Base-by-base conservation (phyloP, 2,888 invertebrate genomes). In the Spodoptera exigua region DNA sequence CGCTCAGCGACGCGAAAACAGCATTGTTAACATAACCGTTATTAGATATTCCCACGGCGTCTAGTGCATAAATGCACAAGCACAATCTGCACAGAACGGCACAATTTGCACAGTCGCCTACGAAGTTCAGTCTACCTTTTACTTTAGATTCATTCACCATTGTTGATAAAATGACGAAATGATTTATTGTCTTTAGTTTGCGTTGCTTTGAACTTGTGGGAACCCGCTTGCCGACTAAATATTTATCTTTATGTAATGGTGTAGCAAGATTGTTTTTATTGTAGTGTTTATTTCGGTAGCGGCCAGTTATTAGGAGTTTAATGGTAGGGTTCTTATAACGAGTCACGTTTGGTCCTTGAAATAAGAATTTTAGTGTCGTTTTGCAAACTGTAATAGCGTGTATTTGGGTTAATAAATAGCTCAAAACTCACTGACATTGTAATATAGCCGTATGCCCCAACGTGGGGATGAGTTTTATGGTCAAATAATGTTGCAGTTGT, bases 21-120 rank as follows among this genome's bases (percentile, higher is more conserved):
- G 64, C 44, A n/a, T 72, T 66, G 78, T 79, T 66, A 70, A 59
- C 51, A 53, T 47, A 58, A 78, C 78, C 62, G 79, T 77, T 79
- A 76, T 71, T 76, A 68, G 56, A 68, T 67, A 69, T 76, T 78
- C 78, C 58, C 78, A 78, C 78, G 78, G 49, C 9, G 68, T 69
- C 74, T 70, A 74, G 70, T 70, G 74, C 70, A 27, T 27, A 27
- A 27, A 27, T 7, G 27, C 27, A 27, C 27, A 27, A 27, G 27
- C 27, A 70, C 41, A 58, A 51, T 36, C 39, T 67, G 57, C 68
- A 53, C 10, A 40, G 40, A 14, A 32, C 46, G 17, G 14, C 21
- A 62, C 13, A 44, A 14, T 17, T 17, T 68, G 52, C 52, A 59
- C 32, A 57, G 49, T 40, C 44, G 55, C 44, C 64, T 27, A 27